Percentiles rank a stretch among this genome's conserved stretches.
phyloP scores from a whole-genome alignment of 2,113 vertebrate species.

The Chionomys nivalis region DNA sequence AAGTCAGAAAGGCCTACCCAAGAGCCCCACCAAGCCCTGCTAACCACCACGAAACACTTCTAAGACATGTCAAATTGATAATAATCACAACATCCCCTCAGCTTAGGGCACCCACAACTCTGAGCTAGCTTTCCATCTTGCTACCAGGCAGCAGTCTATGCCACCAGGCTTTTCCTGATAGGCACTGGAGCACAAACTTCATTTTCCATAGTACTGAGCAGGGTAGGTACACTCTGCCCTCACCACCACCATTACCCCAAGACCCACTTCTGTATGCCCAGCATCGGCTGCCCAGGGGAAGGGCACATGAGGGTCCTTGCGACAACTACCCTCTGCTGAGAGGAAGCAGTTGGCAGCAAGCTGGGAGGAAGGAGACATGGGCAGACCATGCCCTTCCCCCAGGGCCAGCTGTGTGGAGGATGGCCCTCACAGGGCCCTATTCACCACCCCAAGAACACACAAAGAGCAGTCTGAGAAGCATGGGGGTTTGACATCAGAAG shows the following conservation, averaged over 20 bases:
- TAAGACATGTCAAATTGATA: neutral
- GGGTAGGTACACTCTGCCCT: too few relatives aligned
- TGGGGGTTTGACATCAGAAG: slow-evolving; percentile 89
- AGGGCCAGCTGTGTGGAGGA: slow-evolving; percentile 68
- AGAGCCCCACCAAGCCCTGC: too few relatives aligned
- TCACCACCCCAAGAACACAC: slow-evolving; percentile 53
- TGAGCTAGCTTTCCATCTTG: neutral
- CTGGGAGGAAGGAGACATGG: slow-evolving; percentile 22
- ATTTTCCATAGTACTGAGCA: neutral
- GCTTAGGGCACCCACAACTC: accelerated
- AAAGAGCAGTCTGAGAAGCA: slow-evolving; percentile 89
- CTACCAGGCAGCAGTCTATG: neutral
- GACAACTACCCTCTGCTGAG: neutral
- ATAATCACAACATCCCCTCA: neutral
- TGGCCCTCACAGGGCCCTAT: slow-evolving; percentile 56
- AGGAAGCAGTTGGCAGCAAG: neutral
- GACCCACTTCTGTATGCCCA: neutral
- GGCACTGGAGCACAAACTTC: neutral
- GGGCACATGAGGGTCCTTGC: neutral
- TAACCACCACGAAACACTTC: neutral
- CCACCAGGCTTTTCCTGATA: neutral
- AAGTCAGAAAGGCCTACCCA: neutral
- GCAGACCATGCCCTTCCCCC: neutral
- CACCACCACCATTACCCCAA: neutral
- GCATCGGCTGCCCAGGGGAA: neutral